phyloP scores from a whole-genome alignment of 2,888 invertebrate species.

The Linnaemya tessellans region DNA sequence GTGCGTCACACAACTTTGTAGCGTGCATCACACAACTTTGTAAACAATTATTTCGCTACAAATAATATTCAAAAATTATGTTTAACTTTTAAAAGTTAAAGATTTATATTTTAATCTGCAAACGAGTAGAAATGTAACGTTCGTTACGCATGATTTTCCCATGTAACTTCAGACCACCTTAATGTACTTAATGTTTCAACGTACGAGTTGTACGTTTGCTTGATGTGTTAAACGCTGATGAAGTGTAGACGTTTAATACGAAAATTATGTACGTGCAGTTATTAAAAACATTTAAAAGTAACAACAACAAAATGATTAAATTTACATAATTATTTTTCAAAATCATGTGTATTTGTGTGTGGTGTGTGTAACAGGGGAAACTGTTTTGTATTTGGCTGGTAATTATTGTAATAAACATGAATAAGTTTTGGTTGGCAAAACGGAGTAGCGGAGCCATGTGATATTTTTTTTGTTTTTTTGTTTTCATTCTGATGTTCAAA shows the following conservation, averaged over 20 bases:
- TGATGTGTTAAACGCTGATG: constrained; percentile 42
- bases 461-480: too few species aligned
- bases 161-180: background rate
- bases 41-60: too few species aligned
- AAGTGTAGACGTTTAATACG: constrained; percentile 42
- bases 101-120: too few species aligned
- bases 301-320: constrained; percentile 30
- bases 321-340: constrained; percentile 44
- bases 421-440: background rate
- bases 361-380: background rate
- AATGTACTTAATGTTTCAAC: background rate
- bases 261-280: constrained; percentile 14
- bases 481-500: constrained; percentile 5
- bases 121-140: too few species aligned
- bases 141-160: too few species aligned
- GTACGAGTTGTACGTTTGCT: background rate
- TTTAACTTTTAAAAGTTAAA: too few species aligned
- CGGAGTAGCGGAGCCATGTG: constrained; percentile 20
- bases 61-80: too few species aligned
- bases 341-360: background rate
- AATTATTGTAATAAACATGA: constrained; percentile 29
- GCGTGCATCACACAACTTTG: too few species aligned
- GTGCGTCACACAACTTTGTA: too few species aligned
- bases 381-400: background rate
- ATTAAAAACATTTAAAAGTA: constrained; percentile 36